Conservation (phyloP, 2,888 invertebrate species). For the Pristionchus maxplancki region DNA sequence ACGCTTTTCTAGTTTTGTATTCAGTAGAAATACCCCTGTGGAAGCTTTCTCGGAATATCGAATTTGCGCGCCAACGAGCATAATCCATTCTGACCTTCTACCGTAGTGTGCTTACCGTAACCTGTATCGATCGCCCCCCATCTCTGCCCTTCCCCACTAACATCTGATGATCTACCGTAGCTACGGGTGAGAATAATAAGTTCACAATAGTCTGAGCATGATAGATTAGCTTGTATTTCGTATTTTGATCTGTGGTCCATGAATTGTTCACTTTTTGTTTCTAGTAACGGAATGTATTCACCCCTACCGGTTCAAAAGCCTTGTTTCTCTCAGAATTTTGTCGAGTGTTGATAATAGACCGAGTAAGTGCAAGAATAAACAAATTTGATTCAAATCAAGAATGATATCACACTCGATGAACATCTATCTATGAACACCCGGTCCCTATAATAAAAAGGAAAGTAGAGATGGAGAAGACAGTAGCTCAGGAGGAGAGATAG, state of each 20-base stretch:
- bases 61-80: neutral
- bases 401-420: no score
- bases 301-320: slow-evolving; percentile 22
- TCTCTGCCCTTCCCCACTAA: neutral
- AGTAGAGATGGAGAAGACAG: no score
- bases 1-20: neutral
- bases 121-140: neutral
- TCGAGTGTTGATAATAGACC: neutral
- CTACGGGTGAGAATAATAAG: slow-evolving; percentile 20
- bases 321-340: slow-evolving; percentile 8
- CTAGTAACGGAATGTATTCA: neutral
- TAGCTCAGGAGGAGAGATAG: no score
- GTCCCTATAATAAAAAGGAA: no score
- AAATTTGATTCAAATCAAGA: neutral
- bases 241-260: slow-evolving; percentile 8
- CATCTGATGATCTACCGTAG: slow-evolving; percentile 22
- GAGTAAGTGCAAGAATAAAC: slow-evolving; percentile 16
- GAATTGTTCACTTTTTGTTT: slow-evolving; percentile 17
- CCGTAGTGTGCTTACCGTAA: slow-evolving; percentile 28
- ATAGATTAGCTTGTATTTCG: neutral
- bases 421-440: neutral
- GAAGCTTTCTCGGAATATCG: slow-evolving; percentile 41
- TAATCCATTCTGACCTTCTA: neutral
- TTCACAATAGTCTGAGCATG: neutral
- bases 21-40: neutral